Percentiles rank a stretch among this genome's conserved stretches.
Conservation (phyloP, 2,113 vertebrate genomes). For the Megalops atlanticus region DNA sequence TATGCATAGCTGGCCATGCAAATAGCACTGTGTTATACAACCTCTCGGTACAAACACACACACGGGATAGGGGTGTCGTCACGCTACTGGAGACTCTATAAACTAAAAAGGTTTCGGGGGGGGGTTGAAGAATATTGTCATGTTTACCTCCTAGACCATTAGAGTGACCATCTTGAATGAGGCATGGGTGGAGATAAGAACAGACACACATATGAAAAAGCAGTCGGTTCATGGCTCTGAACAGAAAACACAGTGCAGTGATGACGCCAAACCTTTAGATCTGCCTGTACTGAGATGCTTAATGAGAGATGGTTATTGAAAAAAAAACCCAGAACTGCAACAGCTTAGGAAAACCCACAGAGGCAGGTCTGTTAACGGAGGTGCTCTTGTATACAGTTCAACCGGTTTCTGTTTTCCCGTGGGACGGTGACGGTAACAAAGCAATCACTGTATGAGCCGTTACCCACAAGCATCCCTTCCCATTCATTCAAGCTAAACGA, state of each 20-base stretch:
- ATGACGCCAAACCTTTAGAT: not conserved
- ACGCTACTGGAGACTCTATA: not conserved
- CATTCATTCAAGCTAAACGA: not conserved
- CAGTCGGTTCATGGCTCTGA: not conserved
- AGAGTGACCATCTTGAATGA: slow-evolving; percentile 72
- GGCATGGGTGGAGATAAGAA: slow-evolving; percentile 70
- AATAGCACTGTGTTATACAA: not conserved
- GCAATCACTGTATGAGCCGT: not conserved
- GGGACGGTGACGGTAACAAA: not conserved
- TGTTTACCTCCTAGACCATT: slow-evolving; percentile 73
- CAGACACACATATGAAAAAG: not conserved
- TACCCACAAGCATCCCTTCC: not conserved
- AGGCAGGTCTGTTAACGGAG: not conserved
- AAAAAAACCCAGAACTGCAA: not conserved
- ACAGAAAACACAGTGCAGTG: not conserved
- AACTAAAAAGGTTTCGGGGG: not conserved
- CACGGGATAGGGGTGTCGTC: not conserved
- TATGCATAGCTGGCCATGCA: slow-evolving; percentile 20
- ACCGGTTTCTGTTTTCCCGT: not conserved
- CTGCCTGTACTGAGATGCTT: not conserved
- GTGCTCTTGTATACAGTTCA: not conserved
- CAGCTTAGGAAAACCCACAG: not conserved
- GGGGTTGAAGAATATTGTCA: not conserved
- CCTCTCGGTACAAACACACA: not conserved
- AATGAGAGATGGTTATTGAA: not conserved